Evolutionary conservation across 2,797 vertebrate genomes (phyloP).

Genomic region (Melanotaenia boesemani): DNA sequence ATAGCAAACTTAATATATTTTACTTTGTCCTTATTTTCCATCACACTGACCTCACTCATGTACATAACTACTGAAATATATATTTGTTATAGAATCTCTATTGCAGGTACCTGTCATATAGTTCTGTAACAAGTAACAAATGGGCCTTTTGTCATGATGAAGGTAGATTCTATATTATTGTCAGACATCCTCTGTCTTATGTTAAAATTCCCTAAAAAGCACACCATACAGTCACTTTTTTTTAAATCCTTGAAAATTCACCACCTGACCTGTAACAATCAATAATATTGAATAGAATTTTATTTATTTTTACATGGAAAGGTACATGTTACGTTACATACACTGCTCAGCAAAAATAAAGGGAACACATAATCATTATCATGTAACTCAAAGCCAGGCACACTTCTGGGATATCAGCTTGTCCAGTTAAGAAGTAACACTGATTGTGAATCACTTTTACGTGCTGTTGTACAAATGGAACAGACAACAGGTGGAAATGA

Average conservation of each 20-base stretch:
- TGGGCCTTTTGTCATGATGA: slow-evolving; percentile 4
- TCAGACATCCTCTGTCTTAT: slow-evolving; percentile 1
- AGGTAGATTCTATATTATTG: slow-evolving; percentile 2
- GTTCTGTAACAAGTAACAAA: not conserved
- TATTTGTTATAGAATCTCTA: not conserved
- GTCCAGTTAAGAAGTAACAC: too few species aligned
- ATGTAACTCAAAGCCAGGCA: too few species aligned
- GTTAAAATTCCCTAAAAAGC: not conserved
- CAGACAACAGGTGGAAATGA: too few species aligned
- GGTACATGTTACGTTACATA: too few species aligned
- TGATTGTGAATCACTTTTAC: too few species aligned
- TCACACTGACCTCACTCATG: not conserved
- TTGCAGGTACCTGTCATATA: not conserved
- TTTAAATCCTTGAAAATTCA: not conserved
- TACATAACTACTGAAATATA: not conserved
- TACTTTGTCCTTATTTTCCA: not conserved
- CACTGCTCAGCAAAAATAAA: too few species aligned
- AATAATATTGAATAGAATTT: too few species aligned
- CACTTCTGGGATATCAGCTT: too few species aligned
- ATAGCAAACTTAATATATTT: not conserved
- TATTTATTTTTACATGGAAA: too few species aligned
- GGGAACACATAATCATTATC: too few species aligned
- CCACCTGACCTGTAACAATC: not conserved
- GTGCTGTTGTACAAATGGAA: too few species aligned
- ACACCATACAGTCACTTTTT: too few species aligned